Evolutionary conservation across 2,888 invertebrate genomes (phyloP), one percentile per base, ranked within the genome.

Genomic region (Tyria jacobaeae): DNA sequence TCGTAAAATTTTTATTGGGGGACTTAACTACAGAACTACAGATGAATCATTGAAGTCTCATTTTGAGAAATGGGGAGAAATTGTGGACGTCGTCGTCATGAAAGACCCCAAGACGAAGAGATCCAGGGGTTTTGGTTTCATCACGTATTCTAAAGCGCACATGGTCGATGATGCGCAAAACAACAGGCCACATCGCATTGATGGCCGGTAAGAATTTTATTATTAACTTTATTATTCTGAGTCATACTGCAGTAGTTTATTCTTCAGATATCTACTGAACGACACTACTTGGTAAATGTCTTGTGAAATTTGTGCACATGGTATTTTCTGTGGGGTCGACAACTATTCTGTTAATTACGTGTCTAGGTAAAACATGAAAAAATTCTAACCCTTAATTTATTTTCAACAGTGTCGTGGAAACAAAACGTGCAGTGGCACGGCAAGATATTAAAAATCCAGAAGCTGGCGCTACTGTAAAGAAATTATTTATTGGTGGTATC

Each of bases 91-190:
- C 12, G 98, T 99, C 4, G 99, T 99, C 0, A 99, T 99, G 99
- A 98, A 98, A 86, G 99, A 99, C 84, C 98, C 98, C 0, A 97
- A 97, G 80, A 99, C 99, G 0, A 98, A 98, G 85, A 95, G 99
- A 68, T 99, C 99, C 6, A 95, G 99, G 66, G 99, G 99, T 1
- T 99, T 99, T 88, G 99, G 99, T 2, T 99, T 99, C 84, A 99
- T 99, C 66, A 99, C 99, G 0, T 99, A 99, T 86, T 97, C 98
- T 1, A 95, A 97, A 76, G 97, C 98, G 50, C 97, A 97, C 84
- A 98, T 98, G 98, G 98, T 99, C 12, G 99, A 99, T 90, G 98
- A 98, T 86, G 99, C 99, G 4, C 99, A 99, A 88, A 96, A 95
- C 85, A 96, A 97, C 48, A 95, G 97, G 57, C 99, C 99, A 0